Conservation (phyloP, 2,888 invertebrate genomes). For the Diarsia mendica region DNA sequence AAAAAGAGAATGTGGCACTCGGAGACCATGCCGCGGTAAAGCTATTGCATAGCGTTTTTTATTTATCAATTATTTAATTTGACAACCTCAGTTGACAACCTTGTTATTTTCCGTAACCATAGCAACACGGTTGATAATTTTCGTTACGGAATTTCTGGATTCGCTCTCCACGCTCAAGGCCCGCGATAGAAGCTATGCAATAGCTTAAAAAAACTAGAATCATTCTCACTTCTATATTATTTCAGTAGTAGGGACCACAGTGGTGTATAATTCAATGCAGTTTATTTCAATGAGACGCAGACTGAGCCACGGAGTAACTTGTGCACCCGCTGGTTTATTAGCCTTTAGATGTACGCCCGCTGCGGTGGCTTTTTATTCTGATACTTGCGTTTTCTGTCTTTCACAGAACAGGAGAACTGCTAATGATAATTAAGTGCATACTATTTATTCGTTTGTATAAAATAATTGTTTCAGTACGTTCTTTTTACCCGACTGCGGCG, state of each 20-base stretch:
- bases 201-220: background rate
- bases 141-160: too few species aligned
- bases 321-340: slow-evolving; percentile 43
- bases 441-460: background rate
- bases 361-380: slow-evolving; percentile 4
- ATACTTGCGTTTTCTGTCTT: background rate
- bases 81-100: too few species aligned
- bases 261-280: slow-evolving; percentile 46
- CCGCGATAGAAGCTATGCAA: too few species aligned
- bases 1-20: too few species aligned
- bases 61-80: too few species aligned
- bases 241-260: slow-evolving; percentile 15
- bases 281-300: slow-evolving; percentile 56
- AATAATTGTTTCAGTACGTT: background rate
- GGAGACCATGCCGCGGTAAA: too few species aligned
- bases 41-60: too few species aligned
- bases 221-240: background rate
- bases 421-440: background rate
- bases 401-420: background rate
- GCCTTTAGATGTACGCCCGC: slow-evolving; percentile 27
- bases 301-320: slow-evolving; percentile 40
- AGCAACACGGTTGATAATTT: too few species aligned
- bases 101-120: too few species aligned
- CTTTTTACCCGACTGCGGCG: too few species aligned
- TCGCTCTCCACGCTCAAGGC: too few species aligned